These are phyloP conservation scores for Scaptomyza caliginosa DNA, from an alignment of 2,888 invertebrate genomes.

Conservation along the genomic window DNA sequence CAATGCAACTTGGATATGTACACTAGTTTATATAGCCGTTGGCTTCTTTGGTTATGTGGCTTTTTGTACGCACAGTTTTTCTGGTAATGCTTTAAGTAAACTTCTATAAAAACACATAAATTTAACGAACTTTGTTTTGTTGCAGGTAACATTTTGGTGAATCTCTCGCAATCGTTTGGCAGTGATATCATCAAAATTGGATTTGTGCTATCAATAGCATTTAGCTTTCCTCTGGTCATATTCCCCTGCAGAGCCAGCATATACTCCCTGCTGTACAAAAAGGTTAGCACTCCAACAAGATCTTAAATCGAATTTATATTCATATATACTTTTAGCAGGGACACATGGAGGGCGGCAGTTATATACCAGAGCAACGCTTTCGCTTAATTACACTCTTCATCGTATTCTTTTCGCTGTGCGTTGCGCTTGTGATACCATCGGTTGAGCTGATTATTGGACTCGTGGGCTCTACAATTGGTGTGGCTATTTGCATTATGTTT, in stretches of 20 bases:
- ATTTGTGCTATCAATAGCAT: slow-evolving; percentile 96
- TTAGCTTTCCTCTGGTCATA: slow-evolving; percentile 98
- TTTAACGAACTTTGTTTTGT: background rate
- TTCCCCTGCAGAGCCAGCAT: slow-evolving; percentile 98
- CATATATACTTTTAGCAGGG: slow-evolving; percentile 84
- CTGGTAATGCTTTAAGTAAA: slow-evolving; percentile 85
- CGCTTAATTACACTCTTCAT: slow-evolving; percentile 92
- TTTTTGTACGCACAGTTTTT: slow-evolving; percentile 90
- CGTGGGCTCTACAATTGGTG: slow-evolving; percentile 97
- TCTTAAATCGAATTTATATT: background rate
- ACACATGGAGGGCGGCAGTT: slow-evolving; percentile 88
- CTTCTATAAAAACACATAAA: background rate
- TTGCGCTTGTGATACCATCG: slow-evolving; percentile 95
- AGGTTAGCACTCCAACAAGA: slow-evolving; percentile 86
- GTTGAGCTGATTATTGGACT: slow-evolving; percentile 97
- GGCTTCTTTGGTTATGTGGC: slow-evolving; percentile 96
- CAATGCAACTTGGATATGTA: slow-evolving; percentile 95
- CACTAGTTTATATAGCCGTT: slow-evolving; percentile 94
- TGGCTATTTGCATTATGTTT: slow-evolving; percentile 95
- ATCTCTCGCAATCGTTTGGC: slow-evolving; percentile 91
- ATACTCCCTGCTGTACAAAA: slow-evolving; percentile 94
- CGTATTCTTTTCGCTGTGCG: slow-evolving; percentile 89
- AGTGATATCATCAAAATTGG: slow-evolving; percentile 97
- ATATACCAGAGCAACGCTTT: slow-evolving; percentile 94
- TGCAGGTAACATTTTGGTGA: slow-evolving; percentile 94